Percentiles rank a stretch among this genome's conserved stretches.
These are phyloP conservation scores for Aphelocoma californica DNA, from an alignment of 2,797 vertebrate genomes.

Conservation along the genomic window DNA sequence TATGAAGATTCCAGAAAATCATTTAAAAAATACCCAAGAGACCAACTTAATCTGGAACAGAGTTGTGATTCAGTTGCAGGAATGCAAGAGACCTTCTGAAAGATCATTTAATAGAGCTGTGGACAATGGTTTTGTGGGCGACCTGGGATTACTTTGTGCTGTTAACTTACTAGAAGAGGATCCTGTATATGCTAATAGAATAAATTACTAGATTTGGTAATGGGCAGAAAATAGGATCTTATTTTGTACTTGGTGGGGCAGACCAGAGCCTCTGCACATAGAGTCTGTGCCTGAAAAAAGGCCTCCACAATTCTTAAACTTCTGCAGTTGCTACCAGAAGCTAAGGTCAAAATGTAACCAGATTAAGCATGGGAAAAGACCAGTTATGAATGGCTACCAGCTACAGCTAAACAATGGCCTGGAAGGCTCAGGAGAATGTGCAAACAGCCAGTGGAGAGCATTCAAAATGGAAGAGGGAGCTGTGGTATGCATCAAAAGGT, in stretches of 20 bases:
- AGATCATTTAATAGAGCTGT: neutral
- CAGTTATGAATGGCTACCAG: neutral
- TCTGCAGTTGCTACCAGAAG: neutral
- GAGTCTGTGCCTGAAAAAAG: neutral
- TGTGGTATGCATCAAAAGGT: rapidly evolving
- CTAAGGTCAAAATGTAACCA: neutral
- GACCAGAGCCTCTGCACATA: neutral
- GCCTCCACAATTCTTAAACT: neutral
- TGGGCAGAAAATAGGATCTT: neutral
- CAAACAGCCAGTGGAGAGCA: neutral
- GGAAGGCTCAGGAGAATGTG: neutral
- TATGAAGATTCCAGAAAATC: neutral
- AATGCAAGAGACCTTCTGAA: neutral
- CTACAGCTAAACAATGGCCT: neutral
- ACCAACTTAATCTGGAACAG: neutral
- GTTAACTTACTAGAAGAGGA: neutral
- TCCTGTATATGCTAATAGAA: neutral
- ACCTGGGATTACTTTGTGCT: neutral
- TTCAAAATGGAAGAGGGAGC: neutral
- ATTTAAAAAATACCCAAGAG: neutral
- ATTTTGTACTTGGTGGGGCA: neutral
- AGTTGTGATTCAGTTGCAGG: neutral
- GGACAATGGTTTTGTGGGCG: neutral
- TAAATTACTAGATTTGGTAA: neutral
- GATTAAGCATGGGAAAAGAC: neutral